phyloP scores from a whole-genome alignment of 2,797 vertebrate species.

The Decapterus maruadsi region DNA sequence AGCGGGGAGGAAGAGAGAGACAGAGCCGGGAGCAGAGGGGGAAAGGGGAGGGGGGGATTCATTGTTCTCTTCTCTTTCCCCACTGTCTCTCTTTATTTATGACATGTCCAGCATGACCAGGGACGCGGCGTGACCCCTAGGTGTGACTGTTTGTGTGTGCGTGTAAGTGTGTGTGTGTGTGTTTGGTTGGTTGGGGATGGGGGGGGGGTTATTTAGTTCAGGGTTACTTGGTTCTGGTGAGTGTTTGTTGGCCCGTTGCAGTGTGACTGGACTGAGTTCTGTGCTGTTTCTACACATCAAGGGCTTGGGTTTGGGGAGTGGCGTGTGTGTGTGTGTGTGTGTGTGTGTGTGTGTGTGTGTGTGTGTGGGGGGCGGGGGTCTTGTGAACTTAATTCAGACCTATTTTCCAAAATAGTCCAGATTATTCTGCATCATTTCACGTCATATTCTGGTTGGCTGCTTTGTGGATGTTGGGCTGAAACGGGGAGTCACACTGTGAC shows the following conservation, averaged over 20 bases:
- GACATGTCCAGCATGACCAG: slow-evolving; percentile 72
- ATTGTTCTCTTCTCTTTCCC: slow-evolving; percentile 75
- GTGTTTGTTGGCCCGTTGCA: no score
- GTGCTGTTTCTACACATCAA: no score
- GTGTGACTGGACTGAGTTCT: no score
- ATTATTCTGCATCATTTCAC: not conserved
- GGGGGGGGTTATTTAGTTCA: no score
- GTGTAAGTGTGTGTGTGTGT: no score
- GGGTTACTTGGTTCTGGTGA: no score
- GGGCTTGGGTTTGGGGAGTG: no score
- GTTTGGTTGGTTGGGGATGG: no score
- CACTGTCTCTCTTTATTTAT: slow-evolving; percentile 83
- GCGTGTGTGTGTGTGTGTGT: no score
- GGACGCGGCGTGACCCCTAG: slow-evolving; percentile 73
- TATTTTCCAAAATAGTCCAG: not conserved
- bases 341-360: no score
- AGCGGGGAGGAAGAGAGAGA: slow-evolving; percentile 50
- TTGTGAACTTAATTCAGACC: not conserved
- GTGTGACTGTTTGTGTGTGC: slow-evolving; percentile 3
- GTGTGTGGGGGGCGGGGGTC: not conserved
- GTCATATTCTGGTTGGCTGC: not conserved
- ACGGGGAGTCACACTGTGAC: not conserved
- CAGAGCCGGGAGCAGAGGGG: slow-evolving; percentile 43
- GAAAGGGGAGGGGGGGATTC: slow-evolving; percentile 41
- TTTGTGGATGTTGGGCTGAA: not conserved